A percentile compares a stretch with the other conserved stretches of the same genome.
phyloP scores from a whole-genome alignment of 2,797 vertebrate species.

The Paguma larvata region DNA sequence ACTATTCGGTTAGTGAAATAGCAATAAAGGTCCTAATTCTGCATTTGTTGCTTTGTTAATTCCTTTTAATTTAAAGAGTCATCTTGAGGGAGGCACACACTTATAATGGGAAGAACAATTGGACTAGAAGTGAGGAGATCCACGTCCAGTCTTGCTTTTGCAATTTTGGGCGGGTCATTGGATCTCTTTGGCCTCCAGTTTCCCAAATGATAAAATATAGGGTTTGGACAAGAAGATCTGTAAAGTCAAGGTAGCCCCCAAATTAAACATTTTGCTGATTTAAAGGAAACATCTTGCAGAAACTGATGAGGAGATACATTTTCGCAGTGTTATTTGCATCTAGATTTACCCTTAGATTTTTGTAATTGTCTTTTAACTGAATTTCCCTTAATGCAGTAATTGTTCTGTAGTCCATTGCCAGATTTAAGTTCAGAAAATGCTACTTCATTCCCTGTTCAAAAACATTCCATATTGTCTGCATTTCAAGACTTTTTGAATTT shows the following conservation, averaged over 20 bases:
- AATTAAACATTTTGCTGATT: not conserved
- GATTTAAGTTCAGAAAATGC: not conserved
- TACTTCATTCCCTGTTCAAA: not conserved
- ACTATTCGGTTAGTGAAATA: constrained; percentile 77
- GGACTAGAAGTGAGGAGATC: not conserved
- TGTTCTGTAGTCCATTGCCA: not conserved
- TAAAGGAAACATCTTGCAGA: not conserved
- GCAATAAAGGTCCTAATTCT: constrained; percentile 77
- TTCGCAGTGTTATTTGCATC: not conserved
- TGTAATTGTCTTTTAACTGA: not conserved
- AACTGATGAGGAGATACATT: not conserved
- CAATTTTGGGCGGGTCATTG: not conserved
- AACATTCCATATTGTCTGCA: not conserved
- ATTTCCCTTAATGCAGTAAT: not conserved
- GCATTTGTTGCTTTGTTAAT: constrained; percentile 77
- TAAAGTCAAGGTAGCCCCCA: not conserved
- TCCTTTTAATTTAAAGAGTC: constrained; percentile 77
- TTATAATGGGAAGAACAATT: not conserved
- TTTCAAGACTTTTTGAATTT: constrained; percentile 34
- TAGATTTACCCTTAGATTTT: not conserved
- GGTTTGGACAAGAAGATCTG: not conserved
- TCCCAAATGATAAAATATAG: not conserved
- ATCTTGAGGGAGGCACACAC: constrained; percentile 18
- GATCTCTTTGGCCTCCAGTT: not conserved
- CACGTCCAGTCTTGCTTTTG: not conserved